Evolutionary conservation across 1,140 invertebrate species (phyloP).

Genomic region (Camponotus vicinus): DNA sequence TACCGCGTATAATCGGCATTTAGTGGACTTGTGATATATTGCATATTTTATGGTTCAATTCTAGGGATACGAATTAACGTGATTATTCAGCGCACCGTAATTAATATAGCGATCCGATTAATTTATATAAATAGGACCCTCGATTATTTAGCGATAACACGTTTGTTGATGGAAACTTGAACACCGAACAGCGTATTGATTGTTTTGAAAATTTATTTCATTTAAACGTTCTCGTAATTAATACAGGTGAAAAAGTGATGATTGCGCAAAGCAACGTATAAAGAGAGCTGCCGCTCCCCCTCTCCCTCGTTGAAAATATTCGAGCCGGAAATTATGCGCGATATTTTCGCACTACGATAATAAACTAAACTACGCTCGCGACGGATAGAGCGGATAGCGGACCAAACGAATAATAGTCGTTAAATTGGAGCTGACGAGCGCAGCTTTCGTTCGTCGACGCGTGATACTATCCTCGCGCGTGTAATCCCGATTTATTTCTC

Average conservation of each 20-base stretch:
- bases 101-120: slow-evolving; percentile 21
- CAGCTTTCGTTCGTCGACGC: slow-evolving; percentile 37
- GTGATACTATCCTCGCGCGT: slow-evolving; percentile 53
- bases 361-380: slow-evolving; percentile 57
- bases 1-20: neutral
- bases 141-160: neutral
- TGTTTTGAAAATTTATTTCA: slow-evolving; percentile 21
- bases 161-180: neutral
- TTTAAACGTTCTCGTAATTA: slow-evolving; percentile 42
- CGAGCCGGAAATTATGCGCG: slow-evolving; percentile 52
- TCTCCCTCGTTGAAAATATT: slow-evolving; percentile 46
- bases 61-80: neutral
- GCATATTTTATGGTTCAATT: slow-evolving; percentile 5
- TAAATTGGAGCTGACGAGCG: slow-evolving; percentile 71
- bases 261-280: too few relatives aligned
- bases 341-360: slow-evolving; percentile 64
- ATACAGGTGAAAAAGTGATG: neutral
- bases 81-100: neutral
- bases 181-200: neutral
- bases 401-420: slow-evolving; percentile 66
- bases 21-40: neutral
- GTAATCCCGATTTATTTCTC: slow-evolving; percentile 68
- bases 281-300: neutral
- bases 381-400: slow-evolving; percentile 42
- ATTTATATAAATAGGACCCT: slow-evolving; percentile 10